These are phyloP conservation scores for Molanna angustata DNA, from an alignment of 2,888 invertebrate species.

Conservation along the genomic window DNA sequence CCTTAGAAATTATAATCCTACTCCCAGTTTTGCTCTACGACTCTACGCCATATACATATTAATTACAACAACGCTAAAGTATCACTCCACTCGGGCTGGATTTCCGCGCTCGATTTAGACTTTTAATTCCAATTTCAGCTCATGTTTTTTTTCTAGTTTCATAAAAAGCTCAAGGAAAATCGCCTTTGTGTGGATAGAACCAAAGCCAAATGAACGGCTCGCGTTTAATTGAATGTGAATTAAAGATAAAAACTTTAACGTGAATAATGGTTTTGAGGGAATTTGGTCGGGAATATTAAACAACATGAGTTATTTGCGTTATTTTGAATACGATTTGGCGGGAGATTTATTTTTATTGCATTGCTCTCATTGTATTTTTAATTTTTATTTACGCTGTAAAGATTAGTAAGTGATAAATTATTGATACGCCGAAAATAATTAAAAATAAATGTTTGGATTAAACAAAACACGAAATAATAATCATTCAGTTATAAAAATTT, in stretches of 20 bases:
- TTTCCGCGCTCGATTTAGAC: background rate
- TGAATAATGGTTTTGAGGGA: slow-evolving; percentile 27
- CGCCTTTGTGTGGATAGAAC: background rate
- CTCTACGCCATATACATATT: slow-evolving; percentile 30
- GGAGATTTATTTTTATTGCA: too few relatives aligned
- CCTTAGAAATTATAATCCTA: slow-evolving; percentile 19
- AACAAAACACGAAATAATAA: too few relatives aligned
- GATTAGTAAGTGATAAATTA: too few relatives aligned
- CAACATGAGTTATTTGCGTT: background rate
- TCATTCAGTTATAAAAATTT: too few relatives aligned
- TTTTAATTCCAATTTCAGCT: background rate
- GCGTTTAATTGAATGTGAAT: slow-evolving; percentile 33
- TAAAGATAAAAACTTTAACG: slow-evolving; percentile 32
- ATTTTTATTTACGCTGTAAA: too few relatives aligned
- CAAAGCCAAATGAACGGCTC: slow-evolving; percentile 28
- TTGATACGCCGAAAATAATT: too few relatives aligned
- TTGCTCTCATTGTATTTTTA: too few relatives aligned
- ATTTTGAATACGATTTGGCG: too few relatives aligned
- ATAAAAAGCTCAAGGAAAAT: background rate
- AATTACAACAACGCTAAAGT: slow-evolving; percentile 16
- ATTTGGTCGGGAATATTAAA: slow-evolving; percentile 7
- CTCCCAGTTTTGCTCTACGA: slow-evolving; percentile 1
- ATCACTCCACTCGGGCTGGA: background rate
- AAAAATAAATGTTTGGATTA: too few relatives aligned
- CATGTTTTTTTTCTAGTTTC: background rate